phyloP scores from a whole-genome alignment of 2,113 vertebrate genomes.

The Apodemus speciosus region DNA sequence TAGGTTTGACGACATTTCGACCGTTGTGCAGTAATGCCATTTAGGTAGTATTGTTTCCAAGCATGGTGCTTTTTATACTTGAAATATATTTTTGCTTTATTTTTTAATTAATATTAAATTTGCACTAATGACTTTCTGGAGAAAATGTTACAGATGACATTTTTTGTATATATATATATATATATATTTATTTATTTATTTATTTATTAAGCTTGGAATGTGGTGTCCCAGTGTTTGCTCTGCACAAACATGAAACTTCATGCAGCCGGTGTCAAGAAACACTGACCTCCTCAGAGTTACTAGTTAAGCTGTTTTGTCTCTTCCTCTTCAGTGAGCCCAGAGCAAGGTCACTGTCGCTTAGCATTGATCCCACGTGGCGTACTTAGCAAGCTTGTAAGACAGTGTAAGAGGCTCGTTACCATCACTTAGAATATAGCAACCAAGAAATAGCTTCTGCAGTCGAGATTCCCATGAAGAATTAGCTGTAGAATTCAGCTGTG shows the following conservation, averaged over 20 bases:
- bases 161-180: slow-evolving; percentile 76
- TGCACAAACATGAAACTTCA: slow-evolving; percentile 74
- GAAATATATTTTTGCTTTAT: slow-evolving; percentile 84
- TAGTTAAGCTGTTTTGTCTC: slow-evolving; percentile 66
- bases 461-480: slow-evolving; percentile 60
- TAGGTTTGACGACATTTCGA: slow-evolving; percentile 68
- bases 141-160: slow-evolving; percentile 82
- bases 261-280: slow-evolving; percentile 72
- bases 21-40: slow-evolving; percentile 81
- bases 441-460: slow-evolving; percentile 76
- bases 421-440: slow-evolving; percentile 67
- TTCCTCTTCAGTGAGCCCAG: slow-evolving; percentile 53
- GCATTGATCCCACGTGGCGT: slow-evolving; percentile 47
- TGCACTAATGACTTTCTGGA: slow-evolving; percentile 86
- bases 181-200: too few relatives aligned
- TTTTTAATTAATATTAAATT: slow-evolving; percentile 87
- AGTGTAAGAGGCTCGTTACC: slow-evolving; percentile 35
- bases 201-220: slow-evolving; percentile 83
- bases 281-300: slow-evolving; percentile 57
- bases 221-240: slow-evolving; percentile 76
- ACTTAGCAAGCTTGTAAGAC: not conserved
- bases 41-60: slow-evolving; percentile 78
- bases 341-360: not conserved
- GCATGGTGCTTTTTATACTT: slow-evolving; percentile 87
- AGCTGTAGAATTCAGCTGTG: slow-evolving; percentile 37